Percentiles rank a stretch among this genome's conserved stretches.
Evolutionary conservation across 2,113 vertebrate genomes (phyloP).

Genomic region (Laticauda colubrina): DNA sequence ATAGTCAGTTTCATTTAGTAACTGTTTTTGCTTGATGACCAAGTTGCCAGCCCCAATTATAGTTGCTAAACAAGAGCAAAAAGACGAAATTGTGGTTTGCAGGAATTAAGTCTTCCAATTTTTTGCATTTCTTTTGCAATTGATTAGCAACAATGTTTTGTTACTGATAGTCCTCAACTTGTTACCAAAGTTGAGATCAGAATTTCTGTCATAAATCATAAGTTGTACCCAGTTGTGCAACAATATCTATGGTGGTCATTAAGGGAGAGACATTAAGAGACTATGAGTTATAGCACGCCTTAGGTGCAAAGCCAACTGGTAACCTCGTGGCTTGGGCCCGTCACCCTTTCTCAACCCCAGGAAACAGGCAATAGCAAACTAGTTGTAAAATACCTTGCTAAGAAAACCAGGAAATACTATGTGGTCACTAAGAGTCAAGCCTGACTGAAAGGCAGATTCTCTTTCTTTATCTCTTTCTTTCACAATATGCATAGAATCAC

Average conservation of each 20-base stretch:
- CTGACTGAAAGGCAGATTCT: not conserved
- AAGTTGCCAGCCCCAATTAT: not conserved
- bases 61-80: not conserved
- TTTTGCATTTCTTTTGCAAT: not conserved
- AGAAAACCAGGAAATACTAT: not conserved
- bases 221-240: not conserved
- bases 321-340: not conserved
- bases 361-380: not conserved
- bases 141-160: not conserved
- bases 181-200: not conserved
- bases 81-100: not conserved
- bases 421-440: not conserved
- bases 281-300: not conserved
- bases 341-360: not conserved
- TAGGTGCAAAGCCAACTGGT: not conserved
- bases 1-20: not conserved
- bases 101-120: not conserved
- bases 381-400: not conserved
- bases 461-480: not conserved
- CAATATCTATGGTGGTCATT: not conserved
- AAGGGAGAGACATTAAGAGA: not conserved
- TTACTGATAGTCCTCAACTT: not conserved
- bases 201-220: not conserved
- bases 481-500: not conserved
- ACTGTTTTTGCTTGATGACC: not conserved